Evolutionary conservation across 2,888 invertebrate species (phyloP), one percentile per base, ranked within the genome.

Genomic region (Drosophila yooni): DNA sequence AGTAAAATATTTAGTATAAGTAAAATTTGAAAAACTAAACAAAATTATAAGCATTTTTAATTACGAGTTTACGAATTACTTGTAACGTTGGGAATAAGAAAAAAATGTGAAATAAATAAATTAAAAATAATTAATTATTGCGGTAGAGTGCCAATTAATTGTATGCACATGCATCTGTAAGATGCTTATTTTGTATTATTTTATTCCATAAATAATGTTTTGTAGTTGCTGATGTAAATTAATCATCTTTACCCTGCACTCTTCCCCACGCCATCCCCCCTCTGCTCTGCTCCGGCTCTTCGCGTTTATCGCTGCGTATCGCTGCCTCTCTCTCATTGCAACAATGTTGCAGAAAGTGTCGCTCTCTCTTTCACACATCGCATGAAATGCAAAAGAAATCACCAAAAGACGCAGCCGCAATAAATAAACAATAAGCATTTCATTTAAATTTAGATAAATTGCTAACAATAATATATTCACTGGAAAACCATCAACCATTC

Each of bases 211-310:
- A 7, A 8, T 7, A 25, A 8, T 25, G 7, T 83, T 59, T 78
- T 74, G 82, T 75, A 80, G 70, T 60, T 64, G 18, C 67, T 70
- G 53, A 50, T 61, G 57, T 69, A 75, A 71, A 60, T 66, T 65
- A 71, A 79, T 79, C 71, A 79, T 54, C 62, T 65, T 43, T 43
- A 57, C 62, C 18, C 60, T 50, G 29, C 74, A 58, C 56, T 36
- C 56, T 29, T 51, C 0, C 34, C 54, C 21, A 33, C 34, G 29
- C 13, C 27, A 2, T 33, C 33, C n/a, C n/a, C 29, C 34, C 13
- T 27, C 33, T 58, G 40, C 18, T 18, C n/a, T 54, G 2, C 1
- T 48, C 2, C 18, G 10, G 25, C 11, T 34, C 21, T 31, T 29
- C 27, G 18, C 43, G 8, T 3, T 8, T 18, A 46, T 25, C 25